phyloP scores from a whole-genome alignment of 2,113 vertebrate genomes.

The Lophochroa leadbeateri region DNA sequence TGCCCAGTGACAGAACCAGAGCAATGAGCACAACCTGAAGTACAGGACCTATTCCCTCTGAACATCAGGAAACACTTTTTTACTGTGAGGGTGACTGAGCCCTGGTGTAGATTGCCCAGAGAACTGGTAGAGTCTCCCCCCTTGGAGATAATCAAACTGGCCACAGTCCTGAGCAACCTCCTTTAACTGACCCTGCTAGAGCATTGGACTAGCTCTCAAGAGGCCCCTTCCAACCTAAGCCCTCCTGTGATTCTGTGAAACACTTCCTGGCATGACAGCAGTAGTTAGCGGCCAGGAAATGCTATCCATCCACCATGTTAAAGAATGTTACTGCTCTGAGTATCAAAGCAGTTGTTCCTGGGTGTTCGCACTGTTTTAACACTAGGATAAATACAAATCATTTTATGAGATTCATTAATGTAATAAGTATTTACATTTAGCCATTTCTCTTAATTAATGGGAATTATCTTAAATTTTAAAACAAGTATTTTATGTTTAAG shows the following conservation, averaged over 20 bases:
- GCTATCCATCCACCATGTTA: rapidly evolving
- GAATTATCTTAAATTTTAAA: background rate
- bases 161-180: background rate
- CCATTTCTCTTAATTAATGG: background rate
- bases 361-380: background rate
- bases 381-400: background rate
- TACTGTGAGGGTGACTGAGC: background rate
- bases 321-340: background rate
- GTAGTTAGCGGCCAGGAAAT: background rate
- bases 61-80: background rate
- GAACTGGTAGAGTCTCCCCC: background rate
- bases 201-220: background rate
- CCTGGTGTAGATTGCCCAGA: background rate
- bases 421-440: background rate
- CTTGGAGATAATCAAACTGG: background rate
- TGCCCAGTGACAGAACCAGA: background rate
- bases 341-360: background rate
- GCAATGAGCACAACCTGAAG: background rate
- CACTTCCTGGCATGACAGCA: background rate
- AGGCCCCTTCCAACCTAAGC: background rate
- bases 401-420: background rate
- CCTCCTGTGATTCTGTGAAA: background rate
- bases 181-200: background rate
- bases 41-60: background rate
- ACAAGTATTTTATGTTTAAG: background rate